Evolutionary conservation across 2,797 vertebrate genomes (phyloP), one percentile per base, ranked within the genome.

Genomic region (Steatocranus sp.): DNA sequence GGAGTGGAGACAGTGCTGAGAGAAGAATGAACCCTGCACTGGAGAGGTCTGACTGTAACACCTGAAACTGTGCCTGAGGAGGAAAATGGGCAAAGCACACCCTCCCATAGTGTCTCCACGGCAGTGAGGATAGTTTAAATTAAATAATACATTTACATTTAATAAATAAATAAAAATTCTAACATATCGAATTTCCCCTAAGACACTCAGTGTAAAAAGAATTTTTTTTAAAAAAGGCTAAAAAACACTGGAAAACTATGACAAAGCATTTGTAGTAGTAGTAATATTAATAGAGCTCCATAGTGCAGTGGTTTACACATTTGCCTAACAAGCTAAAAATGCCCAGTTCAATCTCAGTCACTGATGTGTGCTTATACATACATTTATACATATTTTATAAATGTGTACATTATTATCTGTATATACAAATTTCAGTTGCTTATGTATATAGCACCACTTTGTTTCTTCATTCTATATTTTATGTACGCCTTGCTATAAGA

Each of bases 111-210:
- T 36, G 56, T 20, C 32, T 61, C 11, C 17, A 36, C 18, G 0
- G 56, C 17, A 34, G 30, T 61, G 56, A 20, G 56, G 32, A 61
- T 12, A 61, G 30, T 61, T 61, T 61, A 36, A 36, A 61, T 34
- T 34, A 61, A 36, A 61, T 1, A 32, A 0, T 56, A 32, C 15
- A 6, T 30, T 56, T 56, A 56, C 5, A 56, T 56, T 27, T 32
- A 58, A 58, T 61, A 11, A 8, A 8, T 1, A 3, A 0, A 9
- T 9, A 61, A 51, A 30, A 8, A 5, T 7, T 25, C 15, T 1
- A 56, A 56, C 14, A 56, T 56, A 56, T 30, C 30, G 53, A 54
- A 54, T 56, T 56, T 56, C 53, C 53, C 15, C 0, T 18, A 30
- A 56, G 54, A 32, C 36, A 38, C 54, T 32, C 54, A 18, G 15